Conservation (phyloP, 2,888 invertebrate genomes). For the Microplitis manilae region DNA sequence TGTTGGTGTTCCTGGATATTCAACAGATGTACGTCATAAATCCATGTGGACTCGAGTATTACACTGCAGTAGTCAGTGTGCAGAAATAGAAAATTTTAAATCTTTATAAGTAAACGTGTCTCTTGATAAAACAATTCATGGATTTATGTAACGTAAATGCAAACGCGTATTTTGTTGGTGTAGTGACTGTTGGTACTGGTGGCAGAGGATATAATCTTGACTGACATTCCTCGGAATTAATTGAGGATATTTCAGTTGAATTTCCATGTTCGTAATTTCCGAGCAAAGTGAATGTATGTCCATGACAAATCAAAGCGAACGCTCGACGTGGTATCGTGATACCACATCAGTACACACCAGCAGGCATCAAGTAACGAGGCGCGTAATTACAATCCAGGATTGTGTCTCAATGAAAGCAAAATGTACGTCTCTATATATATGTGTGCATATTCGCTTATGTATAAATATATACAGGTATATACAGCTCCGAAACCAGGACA, state of each 20-base stretch:
- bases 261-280: slow-evolving; percentile 17
- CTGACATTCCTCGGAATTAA: slow-evolving; percentile 20
- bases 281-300: slow-evolving; percentile 27
- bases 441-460: background rate
- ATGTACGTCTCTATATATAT: background rate
- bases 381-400: slow-evolving; percentile 54
- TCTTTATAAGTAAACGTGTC: too few species aligned
- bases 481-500: slow-evolving; percentile 9
- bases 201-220: slow-evolving; percentile 9
- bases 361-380: slow-evolving; percentile 50
- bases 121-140: background rate
- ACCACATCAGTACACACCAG: slow-evolving; percentile 13
- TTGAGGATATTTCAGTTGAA: slow-evolving; percentile 20
- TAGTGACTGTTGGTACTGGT: background rate
- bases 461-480: background rate
- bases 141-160: background rate
- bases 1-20: background rate
- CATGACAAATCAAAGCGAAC: slow-evolving; percentile 27
- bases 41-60: background rate
- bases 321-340: slow-evolving; percentile 20
- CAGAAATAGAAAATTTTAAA: too few species aligned
- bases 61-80: too few species aligned
- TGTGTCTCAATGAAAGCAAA: slow-evolving; percentile 49
- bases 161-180: background rate
- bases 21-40: slow-evolving; percentile 11